Evolutionary conservation across 2,797 vertebrate genomes (phyloP).

Genomic region (Kryptopterus vitreolus): DNA sequence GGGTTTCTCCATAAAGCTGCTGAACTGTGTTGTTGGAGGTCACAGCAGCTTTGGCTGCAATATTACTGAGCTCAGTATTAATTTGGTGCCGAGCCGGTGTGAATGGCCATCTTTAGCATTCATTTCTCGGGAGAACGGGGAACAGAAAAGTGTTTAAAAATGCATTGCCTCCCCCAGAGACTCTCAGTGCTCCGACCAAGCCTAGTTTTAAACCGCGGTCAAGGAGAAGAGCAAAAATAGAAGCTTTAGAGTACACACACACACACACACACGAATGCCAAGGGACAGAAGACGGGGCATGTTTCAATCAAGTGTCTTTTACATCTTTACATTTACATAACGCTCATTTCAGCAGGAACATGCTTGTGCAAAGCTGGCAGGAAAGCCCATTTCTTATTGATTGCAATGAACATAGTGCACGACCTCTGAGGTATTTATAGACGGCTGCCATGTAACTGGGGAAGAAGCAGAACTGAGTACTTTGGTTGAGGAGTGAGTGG

Average conservation of each 20-base stretch:
- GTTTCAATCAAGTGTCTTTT: neutral
- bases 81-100: constrained; percentile 37
- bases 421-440: constrained; percentile 77
- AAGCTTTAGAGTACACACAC: neutral
- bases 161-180: constrained; percentile 27
- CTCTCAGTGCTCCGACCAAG: constrained; percentile 15
- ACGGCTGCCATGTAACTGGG: constrained; percentile 61
- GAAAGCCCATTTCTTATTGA: constrained; percentile 62
- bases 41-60: constrained; percentile 31
- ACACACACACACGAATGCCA: neutral
- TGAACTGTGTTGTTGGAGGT: constrained; percentile 36
- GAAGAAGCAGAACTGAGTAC: constrained; percentile 64
- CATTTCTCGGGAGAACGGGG: constrained; percentile 35
- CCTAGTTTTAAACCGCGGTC: constrained; percentile 9
- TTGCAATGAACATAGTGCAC: constrained; percentile 72
- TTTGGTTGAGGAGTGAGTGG: constrained; percentile 72
- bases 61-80: constrained; percentile 33
- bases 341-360: neutral
- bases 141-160: constrained; percentile 48
- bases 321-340: neutral
- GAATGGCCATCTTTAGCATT: constrained; percentile 39
- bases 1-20: constrained; percentile 32
- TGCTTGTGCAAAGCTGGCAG: neutral
- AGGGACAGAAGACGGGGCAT: neutral
- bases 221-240: constrained; percentile 22